These are phyloP conservation scores for Ascaphus truei DNA, from an alignment of 2,113 vertebrate species.

Conservation along the genomic window DNA sequence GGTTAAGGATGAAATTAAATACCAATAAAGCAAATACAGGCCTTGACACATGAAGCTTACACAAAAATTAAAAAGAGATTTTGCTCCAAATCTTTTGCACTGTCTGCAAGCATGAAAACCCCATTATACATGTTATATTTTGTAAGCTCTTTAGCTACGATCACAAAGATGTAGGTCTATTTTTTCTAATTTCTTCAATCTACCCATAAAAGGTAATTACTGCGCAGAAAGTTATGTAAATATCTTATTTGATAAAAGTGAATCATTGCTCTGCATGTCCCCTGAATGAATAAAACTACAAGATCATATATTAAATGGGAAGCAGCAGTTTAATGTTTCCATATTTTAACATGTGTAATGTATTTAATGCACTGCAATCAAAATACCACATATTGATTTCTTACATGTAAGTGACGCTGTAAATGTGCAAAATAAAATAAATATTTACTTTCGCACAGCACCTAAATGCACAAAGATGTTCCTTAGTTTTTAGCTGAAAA, in stretches of 20 bases:
- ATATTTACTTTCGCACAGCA: too few species aligned
- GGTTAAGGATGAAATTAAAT: too few species aligned
- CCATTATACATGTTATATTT: too few species aligned
- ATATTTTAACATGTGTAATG: constrained; percentile 6
- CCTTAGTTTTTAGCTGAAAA: too few species aligned
- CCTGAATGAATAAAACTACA: background rate
- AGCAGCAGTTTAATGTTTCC: constrained; percentile 5
- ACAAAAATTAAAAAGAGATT: too few species aligned
- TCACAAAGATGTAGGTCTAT: background rate
- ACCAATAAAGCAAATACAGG: too few species aligned
- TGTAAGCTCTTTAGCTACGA: too few species aligned
- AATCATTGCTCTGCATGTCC: constrained; percentile 3
- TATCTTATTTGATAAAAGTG: constrained; percentile 14
- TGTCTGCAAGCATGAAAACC: too few species aligned
- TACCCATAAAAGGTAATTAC: constrained; percentile 20
- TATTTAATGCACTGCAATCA: constrained; percentile 16
- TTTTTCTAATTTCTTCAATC: constrained; percentile 2
- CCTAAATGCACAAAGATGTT: too few species aligned
- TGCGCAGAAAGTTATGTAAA: constrained; percentile 13
- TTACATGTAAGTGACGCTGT: background rate
- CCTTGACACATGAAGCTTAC: too few species aligned
- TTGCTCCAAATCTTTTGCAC: too few species aligned
- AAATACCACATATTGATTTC: constrained; percentile 6
- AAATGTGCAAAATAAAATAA: too few species aligned
- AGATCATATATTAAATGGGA: constrained; percentile 1